Evolutionary conservation across 2,888 invertebrate species (phyloP), one percentile per base, ranked within the genome.

Genomic region (Lypha dubia): DNA sequence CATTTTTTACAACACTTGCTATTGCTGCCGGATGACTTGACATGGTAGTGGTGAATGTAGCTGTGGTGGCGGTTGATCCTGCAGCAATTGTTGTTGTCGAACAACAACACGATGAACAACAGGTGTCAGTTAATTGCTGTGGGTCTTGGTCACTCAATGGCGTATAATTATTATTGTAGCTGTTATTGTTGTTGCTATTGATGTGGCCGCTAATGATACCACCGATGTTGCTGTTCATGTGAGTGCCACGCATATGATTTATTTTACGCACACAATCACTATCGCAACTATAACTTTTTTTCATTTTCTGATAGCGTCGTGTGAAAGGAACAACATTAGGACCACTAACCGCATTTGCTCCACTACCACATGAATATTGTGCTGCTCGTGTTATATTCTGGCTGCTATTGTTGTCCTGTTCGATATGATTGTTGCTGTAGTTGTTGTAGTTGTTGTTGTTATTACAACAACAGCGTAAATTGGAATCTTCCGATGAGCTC

Each of bases 401-500:
- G 60, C 65, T 67, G 67, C 56, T 79, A 51, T 35, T 75, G 62
- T 35, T 62, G 44, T 56, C 60, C 62, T 67, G 71, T 44, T 74
- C 73, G 53, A 65, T 79, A 62, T 63, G 62, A 65, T 67, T 77
- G 77, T 60, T 73, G 75, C 80, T 74, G n/a, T 53, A n/a, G n/a
- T n/a, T n/a, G n/a, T n/a, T n/a, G n/a, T n/a, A n/a, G 77, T 60
- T 73, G 75, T 79, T 74, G n/a, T 53, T 76, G 41, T 67, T 63
- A 20, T 84, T 84, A 87, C 90, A 90, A 88, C 90, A 90, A 68
- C 88, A 89, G 88, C 88, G 90, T 88, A 90, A 90, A 75, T 92
- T 92, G 81, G 92, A 92, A 82, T 92, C 92, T 89, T 92, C 92
- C 81, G 92, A 92, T 87, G 92, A 92, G 88, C 92, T 92, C 92